phyloP scores from a whole-genome alignment of 2,888 invertebrate genomes.

The Hecatera dysodea region DNA sequence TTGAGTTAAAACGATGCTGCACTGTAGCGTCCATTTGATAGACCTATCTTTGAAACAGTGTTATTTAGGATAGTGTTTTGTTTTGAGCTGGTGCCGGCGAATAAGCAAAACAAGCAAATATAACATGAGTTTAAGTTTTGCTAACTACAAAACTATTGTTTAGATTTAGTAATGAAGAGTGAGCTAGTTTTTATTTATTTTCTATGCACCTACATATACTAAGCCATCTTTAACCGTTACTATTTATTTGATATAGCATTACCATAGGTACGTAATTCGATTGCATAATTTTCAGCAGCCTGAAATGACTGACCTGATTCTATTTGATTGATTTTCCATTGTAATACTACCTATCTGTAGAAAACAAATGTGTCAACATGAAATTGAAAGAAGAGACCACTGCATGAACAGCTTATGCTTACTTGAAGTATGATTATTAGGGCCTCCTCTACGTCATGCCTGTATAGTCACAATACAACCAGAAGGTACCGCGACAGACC shows the following conservation, averaged over 20 bases:
- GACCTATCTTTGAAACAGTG: slow-evolving; percentile 21
- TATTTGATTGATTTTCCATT: no score
- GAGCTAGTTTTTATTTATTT: not conserved
- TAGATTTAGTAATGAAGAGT: not conserved
- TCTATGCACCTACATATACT: not conserved
- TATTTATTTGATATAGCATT: not conserved
- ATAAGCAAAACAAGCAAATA: not conserved
- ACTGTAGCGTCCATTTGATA: slow-evolving; percentile 46
- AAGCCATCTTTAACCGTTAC: not conserved
- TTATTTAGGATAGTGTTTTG: slow-evolving; percentile 35
- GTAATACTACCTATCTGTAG: not conserved
- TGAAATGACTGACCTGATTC: no score
- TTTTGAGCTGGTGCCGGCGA: slow-evolving; percentile 24
- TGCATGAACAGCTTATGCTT: no score
- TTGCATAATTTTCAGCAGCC: not conserved
- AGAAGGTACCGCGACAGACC: not conserved
- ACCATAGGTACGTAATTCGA: no score
- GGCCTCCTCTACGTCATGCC: no score
- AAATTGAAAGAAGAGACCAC: not conserved
- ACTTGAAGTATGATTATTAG: no score
- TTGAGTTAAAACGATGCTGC: slow-evolving; percentile 56
- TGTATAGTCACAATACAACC: not conserved
- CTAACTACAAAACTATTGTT: not conserved
- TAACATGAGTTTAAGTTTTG: no score
- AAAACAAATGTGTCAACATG: not conserved